Conservation (phyloP, 2,113 vertebrate species). For the Apteryx owenii region DNA sequence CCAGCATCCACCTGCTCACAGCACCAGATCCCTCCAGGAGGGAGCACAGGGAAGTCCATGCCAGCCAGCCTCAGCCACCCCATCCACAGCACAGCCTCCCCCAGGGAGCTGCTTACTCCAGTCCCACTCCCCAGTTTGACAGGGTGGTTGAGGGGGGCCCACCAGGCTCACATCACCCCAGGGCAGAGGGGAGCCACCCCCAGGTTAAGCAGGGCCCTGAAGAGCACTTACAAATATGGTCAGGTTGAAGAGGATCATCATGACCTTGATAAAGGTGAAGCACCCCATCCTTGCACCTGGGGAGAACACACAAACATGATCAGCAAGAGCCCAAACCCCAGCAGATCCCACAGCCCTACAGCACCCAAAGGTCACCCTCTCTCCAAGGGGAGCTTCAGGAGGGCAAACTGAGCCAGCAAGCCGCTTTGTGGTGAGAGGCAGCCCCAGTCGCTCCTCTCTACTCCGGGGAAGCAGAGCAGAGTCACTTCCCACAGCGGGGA, state of each 20-base stretch:
- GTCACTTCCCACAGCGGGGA: no score
- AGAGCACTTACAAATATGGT: slow-evolving; percentile 89
- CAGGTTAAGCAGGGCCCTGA: background rate
- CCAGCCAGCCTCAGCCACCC: fast-evolving
- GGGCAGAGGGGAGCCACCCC: background rate
- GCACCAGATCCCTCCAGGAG: fast-evolving
- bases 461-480: no score
- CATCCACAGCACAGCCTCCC: fast-evolving
- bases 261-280: slow-evolving; percentile 87
- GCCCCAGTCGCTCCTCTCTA: no score
- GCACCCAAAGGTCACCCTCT: no score
- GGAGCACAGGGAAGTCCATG: background rate
- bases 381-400: no score
- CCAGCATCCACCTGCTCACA: background rate
- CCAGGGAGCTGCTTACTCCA: no score
- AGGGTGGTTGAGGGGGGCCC: fast-evolving
- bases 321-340: fast-evolving
- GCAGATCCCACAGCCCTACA: no score
- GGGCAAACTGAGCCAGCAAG: no score
- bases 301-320: background rate
- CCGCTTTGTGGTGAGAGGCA: background rate
- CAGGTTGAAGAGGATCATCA: slow-evolving; percentile 90
- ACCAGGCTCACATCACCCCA: background rate
- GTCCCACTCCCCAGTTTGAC: background rate
- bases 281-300: slow-evolving; percentile 85